Evolutionary conservation across 2,113 vertebrate species (phyloP).

Genomic region (Neodon shergylaensis): DNA sequence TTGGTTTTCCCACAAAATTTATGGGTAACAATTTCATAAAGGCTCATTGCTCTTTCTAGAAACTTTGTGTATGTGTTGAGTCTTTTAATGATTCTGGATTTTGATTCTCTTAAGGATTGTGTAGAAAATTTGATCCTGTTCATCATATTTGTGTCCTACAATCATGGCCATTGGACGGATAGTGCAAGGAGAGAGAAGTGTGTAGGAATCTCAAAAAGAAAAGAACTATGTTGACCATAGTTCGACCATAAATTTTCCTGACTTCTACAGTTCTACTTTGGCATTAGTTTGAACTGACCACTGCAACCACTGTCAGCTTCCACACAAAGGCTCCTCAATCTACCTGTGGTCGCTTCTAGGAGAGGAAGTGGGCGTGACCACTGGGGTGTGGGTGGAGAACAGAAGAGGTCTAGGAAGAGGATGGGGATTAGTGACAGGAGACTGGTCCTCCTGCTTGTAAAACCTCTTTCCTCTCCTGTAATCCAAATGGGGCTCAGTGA

Average conservation of each 20-base stretch:
- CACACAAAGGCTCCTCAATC: not conserved
- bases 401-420: not conserved
- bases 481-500: not conserved
- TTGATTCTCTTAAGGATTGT: not conserved
- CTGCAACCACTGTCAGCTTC: not conserved
- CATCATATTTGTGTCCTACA: not conserved
- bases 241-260: not conserved
- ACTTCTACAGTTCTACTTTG: not conserved
- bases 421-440: not conserved
- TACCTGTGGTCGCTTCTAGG: not conserved
- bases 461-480: not conserved
- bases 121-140: not conserved
- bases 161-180: not conserved
- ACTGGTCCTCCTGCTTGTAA: not conserved
- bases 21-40: not conserved
- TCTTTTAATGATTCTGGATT: slow-evolving; percentile 19
- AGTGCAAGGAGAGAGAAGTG: not conserved
- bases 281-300: not conserved
- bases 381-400: not conserved
- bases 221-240: not conserved
- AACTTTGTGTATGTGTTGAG: not conserved
- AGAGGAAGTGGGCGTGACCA: not conserved
- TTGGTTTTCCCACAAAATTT: not conserved
- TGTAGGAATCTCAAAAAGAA: not conserved
- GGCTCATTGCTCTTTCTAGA: not conserved